A percentile compares a stretch with the other conserved stretches of the same genome.
phyloP scores from a whole-genome alignment of 2,113 vertebrate species.

The Elaphurus davidianus region DNA sequence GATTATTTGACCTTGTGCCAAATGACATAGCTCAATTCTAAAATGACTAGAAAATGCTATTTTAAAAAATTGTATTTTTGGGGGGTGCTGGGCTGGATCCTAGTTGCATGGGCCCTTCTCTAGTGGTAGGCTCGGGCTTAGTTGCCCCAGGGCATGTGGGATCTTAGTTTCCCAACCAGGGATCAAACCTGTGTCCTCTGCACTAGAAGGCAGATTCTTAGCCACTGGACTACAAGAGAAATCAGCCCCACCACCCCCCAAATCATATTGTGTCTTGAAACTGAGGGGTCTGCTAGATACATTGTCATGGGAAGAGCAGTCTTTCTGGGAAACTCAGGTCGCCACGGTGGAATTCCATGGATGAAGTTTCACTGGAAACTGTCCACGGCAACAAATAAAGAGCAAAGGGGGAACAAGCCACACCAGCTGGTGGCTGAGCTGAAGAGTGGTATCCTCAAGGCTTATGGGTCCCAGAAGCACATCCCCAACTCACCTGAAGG shows the following conservation, averaged over 20 bases:
- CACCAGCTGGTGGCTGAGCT: not conserved
- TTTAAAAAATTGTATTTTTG: not conserved
- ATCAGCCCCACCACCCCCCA: not conserved
- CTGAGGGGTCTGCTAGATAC: not conserved
- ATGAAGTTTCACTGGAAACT: constrained; percentile 13
- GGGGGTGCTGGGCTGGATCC: not conserved
- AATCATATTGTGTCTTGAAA: not conserved
- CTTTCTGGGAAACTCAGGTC: not conserved
- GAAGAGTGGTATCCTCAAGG: not conserved
- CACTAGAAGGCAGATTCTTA: not conserved
- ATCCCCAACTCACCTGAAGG: not conserved
- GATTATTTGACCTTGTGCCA: not conserved
- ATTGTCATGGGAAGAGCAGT: not conserved
- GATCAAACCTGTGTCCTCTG: not conserved
- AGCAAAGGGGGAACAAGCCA: constrained; percentile 40
- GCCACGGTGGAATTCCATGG: not conserved
- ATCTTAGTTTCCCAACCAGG: not conserved
- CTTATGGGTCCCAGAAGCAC: constrained; percentile 35
- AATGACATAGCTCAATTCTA: not conserved
- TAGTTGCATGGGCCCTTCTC: not conserved
- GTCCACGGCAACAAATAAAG: not conserved
- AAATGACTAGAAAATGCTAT: not conserved
- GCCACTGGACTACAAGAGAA: not conserved
- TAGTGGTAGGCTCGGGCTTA: not conserved
- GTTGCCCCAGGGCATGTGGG: not conserved